Conservation (phyloP, 1,140 invertebrate genomes). For the Diplogasteroides magnus region DNA sequence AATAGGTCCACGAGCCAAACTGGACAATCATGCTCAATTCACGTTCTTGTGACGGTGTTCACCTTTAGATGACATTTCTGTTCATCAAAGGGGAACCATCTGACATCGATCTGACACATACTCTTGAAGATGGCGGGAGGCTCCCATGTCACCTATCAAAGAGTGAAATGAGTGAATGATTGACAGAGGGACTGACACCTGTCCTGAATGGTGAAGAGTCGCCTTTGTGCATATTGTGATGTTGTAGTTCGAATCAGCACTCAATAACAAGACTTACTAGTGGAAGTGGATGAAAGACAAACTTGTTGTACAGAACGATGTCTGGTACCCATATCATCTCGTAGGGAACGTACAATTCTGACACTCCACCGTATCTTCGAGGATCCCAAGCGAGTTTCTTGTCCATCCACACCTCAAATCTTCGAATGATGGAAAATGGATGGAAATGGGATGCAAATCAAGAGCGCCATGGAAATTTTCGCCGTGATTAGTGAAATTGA, state of each 20-base stretch:
- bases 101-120: constrained; percentile 85
- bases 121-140: constrained; percentile 97
- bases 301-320: constrained; percentile 32
- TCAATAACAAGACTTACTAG: too few relatives aligned
- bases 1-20: constrained; percentile 97
- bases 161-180: neutral
- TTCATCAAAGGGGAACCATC: constrained; percentile 62
- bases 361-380: constrained; percentile 85
- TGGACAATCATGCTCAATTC: constrained; percentile 54
- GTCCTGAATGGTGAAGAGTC: constrained; percentile 71
- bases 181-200: constrained; percentile 61
- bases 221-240: constrained; percentile 62
- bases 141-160: constrained; percentile 71
- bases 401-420: constrained; percentile 75
- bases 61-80: constrained; percentile 1
- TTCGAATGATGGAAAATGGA: neutral
- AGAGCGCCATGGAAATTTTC: too few relatives aligned
- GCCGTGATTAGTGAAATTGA: too few relatives aligned
- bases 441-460: neutral
- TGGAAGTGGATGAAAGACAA: neutral
- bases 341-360: constrained; percentile 66
- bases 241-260: constrained; percentile 62
- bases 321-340: constrained; percentile 88
- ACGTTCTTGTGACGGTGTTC: neutral
- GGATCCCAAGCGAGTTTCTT: constrained; percentile 95